Percentiles rank a stretch among this genome's conserved stretches.
These are phyloP conservation scores for Fistularia commersonii DNA, from an alignment of 2,797 vertebrate species.

Conservation along the genomic window DNA sequence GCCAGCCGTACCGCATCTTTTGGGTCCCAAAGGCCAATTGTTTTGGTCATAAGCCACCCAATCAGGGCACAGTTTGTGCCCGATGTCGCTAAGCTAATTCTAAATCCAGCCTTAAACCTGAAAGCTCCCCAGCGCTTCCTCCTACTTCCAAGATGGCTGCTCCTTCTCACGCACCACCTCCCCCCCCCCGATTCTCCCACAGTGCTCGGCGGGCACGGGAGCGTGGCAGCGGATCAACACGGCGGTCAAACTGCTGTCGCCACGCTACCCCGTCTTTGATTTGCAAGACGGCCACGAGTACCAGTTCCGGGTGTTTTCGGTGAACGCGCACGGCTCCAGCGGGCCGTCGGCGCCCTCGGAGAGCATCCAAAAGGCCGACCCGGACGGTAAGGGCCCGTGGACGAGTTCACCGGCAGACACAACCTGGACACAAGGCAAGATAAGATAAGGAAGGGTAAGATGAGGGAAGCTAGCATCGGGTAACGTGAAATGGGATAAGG, in stretches of 20 bases:
- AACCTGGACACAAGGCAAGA: background rate
- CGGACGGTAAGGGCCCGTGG: conserved; percentile 75
- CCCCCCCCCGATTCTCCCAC: conserved; percentile 34
- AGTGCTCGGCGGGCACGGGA: conserved; percentile 80
- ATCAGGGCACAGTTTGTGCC: too few relatives aligned
- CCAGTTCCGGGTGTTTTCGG: conserved; percentile 87
- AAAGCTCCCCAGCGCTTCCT: conserved; percentile 15
- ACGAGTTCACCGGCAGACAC: background rate
- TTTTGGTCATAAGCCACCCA: too few relatives aligned
- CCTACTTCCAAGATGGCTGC: conserved; percentile 20
- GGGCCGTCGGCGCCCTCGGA: conserved; percentile 83
- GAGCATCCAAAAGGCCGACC: conserved; percentile 83
- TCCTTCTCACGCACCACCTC: conserved; percentile 16
- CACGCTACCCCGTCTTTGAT: conserved; percentile 91
- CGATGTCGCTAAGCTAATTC: too few relatives aligned
- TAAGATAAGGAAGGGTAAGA: too few relatives aligned
- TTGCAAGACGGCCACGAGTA: conserved; percentile 87
- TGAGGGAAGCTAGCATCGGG: too few relatives aligned
- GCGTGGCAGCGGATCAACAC: conserved; percentile 91
- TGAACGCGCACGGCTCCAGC: conserved; percentile 85
- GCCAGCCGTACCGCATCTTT: too few relatives aligned
- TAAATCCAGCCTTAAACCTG: too few relatives aligned
- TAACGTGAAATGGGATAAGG: too few relatives aligned
- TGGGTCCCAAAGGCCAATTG: too few relatives aligned
- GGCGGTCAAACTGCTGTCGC: conserved; percentile 83